Conservation (phyloP, 1,140 invertebrate species). For the Andricus grossulariae region DNA sequence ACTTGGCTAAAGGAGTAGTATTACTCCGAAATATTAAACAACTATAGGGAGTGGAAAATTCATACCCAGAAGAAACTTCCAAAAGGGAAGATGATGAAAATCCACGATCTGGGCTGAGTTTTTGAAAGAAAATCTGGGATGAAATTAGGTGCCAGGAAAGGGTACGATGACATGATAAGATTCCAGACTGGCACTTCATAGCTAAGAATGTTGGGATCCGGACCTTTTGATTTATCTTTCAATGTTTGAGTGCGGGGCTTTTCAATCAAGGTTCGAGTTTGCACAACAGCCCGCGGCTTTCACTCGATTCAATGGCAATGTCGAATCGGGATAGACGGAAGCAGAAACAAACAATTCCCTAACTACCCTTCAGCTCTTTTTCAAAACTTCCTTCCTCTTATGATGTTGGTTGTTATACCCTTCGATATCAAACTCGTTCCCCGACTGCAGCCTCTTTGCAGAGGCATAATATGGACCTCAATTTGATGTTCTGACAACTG, state of each 20-base stretch:
- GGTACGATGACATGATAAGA: constrained; percentile 24
- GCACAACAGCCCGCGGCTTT: constrained; percentile 71
- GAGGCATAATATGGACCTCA: constrained; percentile 35
- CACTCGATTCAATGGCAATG: constrained; percentile 67
- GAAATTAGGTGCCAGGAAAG: constrained; percentile 1
- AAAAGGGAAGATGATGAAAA: neutral
- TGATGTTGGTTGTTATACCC: constrained; percentile 20
- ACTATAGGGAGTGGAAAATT: no score
- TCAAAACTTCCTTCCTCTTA: constrained; percentile 48
- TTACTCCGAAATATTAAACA: no score
- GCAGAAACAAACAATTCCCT: constrained; percentile 69
- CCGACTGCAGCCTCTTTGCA: constrained; percentile 44
- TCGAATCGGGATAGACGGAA: constrained; percentile 66
- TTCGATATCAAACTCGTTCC: constrained; percentile 45
- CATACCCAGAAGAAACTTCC: no score
- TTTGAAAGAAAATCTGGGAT: constrained; percentile 12
- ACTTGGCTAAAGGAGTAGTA: no score
- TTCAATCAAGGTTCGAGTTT: constrained; percentile 73
- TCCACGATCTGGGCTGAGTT: neutral
- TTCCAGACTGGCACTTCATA: constrained; percentile 5
- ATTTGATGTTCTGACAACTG: neutral
- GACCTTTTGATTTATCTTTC: constrained; percentile 71
- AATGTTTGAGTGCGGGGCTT: constrained; percentile 74
- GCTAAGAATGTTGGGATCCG: constrained; percentile 42
- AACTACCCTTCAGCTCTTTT: constrained; percentile 57